A percentile compares a stretch with the other conserved stretches of the same genome.
Evolutionary conservation across 2,797 vertebrate genomes (phyloP).

Genomic region (Lindbergichthys nudifrons): DNA sequence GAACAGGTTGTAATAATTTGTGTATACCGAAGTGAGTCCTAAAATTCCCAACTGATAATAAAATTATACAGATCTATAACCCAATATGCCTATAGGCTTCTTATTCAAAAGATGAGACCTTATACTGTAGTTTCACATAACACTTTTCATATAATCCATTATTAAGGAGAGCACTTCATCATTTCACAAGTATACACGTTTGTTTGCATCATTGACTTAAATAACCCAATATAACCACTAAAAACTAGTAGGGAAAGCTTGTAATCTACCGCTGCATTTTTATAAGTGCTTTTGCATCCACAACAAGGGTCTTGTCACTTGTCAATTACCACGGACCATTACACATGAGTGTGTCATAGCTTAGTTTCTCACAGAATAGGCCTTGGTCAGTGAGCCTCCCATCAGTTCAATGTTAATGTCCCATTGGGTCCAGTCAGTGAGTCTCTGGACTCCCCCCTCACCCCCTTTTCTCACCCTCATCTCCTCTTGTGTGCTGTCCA

Average conservation of each 20-base stretch:
- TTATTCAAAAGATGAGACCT: conserved; percentile 1
- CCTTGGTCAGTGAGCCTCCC: conserved; percentile 70
- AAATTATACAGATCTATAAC: neutral
- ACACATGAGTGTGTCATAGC: conserved; percentile 75
- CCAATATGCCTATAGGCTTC: neutral
- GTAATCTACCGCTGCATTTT: conserved; percentile 56
- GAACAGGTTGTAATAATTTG: neutral
- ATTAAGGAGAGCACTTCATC: neutral
- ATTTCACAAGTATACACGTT: neutral
- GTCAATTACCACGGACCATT: conserved; percentile 81
- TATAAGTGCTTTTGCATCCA: conserved; percentile 56
- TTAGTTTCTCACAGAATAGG: conserved; percentile 57
- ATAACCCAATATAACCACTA: conserved; percentile 14
- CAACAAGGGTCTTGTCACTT: conserved; percentile 76
- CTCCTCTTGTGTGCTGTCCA: conserved; percentile 86
- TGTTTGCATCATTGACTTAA: conserved; percentile 26
- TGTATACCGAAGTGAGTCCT: neutral
- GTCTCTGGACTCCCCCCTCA: conserved; percentile 54
- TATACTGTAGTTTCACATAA: neutral
- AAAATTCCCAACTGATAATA: conserved; percentile 4
- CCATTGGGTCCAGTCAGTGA: conserved; percentile 69
- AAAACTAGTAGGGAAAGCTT: conserved; percentile 36
- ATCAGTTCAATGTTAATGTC: conserved; percentile 87
- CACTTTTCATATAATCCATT: conserved; percentile 1
- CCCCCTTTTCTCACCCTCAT: conserved; percentile 83